A percentile compares a stretch with the other conserved stretches of the same genome.
phyloP scores from a whole-genome alignment of 2,113 vertebrate species.

The Percopsis transmontana region DNA sequence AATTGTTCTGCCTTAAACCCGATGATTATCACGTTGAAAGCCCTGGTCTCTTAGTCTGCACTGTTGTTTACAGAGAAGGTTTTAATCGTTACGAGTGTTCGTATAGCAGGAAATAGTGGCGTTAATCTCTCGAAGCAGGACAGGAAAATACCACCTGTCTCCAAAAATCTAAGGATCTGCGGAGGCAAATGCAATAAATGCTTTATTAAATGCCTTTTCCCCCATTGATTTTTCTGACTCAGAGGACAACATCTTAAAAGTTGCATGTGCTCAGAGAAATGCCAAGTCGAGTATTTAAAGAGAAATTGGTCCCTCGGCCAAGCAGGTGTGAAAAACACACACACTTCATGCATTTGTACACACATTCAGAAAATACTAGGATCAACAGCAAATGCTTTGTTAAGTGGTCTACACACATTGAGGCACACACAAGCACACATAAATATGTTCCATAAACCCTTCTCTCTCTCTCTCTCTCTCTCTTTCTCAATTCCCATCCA shows the following conservation, averaged over 20 bases:
- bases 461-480: background rate
- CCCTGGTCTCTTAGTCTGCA: constrained; percentile 17
- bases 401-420: too few relatives aligned
- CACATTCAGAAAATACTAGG: background rate
- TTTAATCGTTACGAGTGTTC: too few relatives aligned
- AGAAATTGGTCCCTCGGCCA: background rate
- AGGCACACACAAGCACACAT: background rate
- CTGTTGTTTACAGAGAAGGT: constrained; percentile 17
- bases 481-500: background rate
- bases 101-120: constrained; percentile 11
- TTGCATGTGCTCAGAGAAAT: background rate
- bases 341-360: background rate
- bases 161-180: constrained; percentile 8
- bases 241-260: background rate
- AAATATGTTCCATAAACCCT: background rate
- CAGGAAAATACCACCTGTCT: constrained; percentile 19
- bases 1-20: constrained; percentile 34
- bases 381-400: too few relatives aligned
- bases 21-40: constrained; percentile 33
- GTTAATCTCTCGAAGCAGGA: background rate
- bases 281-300: constrained; percentile 10
- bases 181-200: background rate
- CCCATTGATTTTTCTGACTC: constrained; percentile 25
- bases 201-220: constrained; percentile 24
- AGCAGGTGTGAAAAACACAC: background rate